Percentiles rank a stretch among this genome's conserved stretches.
phyloP scores from a whole-genome alignment of 1,140 invertebrate genomes.

The Anoplophora glabripennis region DNA sequence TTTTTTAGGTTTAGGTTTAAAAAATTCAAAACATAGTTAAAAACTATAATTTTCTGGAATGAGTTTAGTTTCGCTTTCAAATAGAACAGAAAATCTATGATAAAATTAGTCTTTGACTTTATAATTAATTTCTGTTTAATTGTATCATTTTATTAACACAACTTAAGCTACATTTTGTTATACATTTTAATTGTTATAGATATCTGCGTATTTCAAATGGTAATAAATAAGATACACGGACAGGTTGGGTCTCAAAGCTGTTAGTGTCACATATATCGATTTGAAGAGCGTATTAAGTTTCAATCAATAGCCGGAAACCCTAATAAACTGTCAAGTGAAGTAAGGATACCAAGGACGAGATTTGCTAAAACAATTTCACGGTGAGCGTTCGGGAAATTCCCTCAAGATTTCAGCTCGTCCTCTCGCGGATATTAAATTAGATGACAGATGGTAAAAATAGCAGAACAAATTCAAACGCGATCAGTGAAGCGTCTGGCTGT shows the following conservation, averaged over 20 bases:
- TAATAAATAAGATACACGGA: too few species aligned
- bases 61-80: too few species aligned
- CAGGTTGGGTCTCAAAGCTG: background rate
- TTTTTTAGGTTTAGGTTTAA: too few species aligned
- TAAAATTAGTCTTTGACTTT: too few species aligned
- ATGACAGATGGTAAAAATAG: conserved; percentile 33
- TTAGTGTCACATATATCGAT: conserved; percentile 12
- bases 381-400: conserved; percentile 13
- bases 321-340: conserved; percentile 15
- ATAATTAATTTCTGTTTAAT: too few species aligned
- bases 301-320: conserved; percentile 21
- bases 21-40: too few species aligned
- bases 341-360: conserved; percentile 19
- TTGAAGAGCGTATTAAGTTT: conserved; percentile 14
- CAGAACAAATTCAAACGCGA: conserved; percentile 14
- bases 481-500: background rate
- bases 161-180: too few species aligned
- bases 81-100: too few species aligned
- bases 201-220: too few species aligned
- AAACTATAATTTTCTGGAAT: too few species aligned
- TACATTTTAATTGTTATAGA: too few species aligned
- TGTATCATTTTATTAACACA: too few species aligned
- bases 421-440: conserved; percentile 29
- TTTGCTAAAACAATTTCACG: conserved; percentile 23
- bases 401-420: background rate